Evolutionary conservation across 2,113 vertebrate species (phyloP).

Genomic region (Macrotus californicus): DNA sequence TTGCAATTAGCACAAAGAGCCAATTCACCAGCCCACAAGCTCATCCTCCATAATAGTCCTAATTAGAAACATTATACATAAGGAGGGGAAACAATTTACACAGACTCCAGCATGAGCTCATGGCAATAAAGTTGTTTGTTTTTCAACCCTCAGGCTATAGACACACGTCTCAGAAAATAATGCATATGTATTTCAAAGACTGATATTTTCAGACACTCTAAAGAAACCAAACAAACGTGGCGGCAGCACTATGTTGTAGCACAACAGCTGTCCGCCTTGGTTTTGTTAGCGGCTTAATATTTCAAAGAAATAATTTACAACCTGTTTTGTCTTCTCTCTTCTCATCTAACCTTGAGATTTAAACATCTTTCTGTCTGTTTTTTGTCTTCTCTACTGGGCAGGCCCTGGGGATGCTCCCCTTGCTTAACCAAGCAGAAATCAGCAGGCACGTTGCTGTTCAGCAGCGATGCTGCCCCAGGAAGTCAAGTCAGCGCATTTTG

Average conservation of each 20-base stretch:
- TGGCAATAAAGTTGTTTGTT: constrained; percentile 42
- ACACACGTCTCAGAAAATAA: not conserved
- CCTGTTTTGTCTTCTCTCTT: not conserved
- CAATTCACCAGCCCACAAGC: constrained; percentile 23
- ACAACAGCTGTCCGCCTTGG: not conserved
- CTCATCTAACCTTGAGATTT: not conserved
- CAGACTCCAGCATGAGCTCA: constrained; percentile 13
- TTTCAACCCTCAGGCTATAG: constrained; percentile 33
- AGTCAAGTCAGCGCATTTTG: not conserved
- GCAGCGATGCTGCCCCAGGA: not conserved
- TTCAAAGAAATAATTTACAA: not conserved
- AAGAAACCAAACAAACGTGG: not conserved
- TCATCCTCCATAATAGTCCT: constrained; percentile 32
- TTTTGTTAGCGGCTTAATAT: constrained; percentile 30
- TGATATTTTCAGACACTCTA: constrained; percentile 15
- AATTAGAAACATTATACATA: constrained; percentile 44
- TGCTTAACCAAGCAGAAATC: not conserved
- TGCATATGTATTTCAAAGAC: not conserved
- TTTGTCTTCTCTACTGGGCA: not conserved
- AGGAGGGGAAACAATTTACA: constrained; percentile 30
- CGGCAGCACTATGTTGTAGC: not conserved
- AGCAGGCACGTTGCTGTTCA: not conserved
- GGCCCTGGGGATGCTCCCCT: not conserved
- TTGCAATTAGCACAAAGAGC: constrained; percentile 45
- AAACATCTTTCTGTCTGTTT: not conserved